phyloP scores from a whole-genome alignment of 2,888 invertebrate genomes.

The Eurytoma adleriae region DNA sequence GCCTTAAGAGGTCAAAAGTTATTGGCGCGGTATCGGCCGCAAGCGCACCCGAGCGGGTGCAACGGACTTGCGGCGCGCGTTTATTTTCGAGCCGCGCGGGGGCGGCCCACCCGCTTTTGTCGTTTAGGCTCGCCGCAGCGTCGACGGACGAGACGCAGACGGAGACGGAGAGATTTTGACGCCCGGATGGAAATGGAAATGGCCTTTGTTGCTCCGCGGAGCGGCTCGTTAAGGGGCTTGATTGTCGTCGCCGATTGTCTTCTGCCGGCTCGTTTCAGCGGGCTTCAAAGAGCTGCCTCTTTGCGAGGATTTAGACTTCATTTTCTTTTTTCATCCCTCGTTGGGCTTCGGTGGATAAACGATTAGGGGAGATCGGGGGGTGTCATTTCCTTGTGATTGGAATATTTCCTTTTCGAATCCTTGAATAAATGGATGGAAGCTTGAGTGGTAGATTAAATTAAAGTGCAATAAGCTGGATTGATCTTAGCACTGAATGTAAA shows the following conservation, averaged over 20 bases:
- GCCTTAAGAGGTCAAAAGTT: constrained; percentile 56
- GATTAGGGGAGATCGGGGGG: too few relatives aligned
- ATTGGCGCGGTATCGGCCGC: constrained; percentile 48
- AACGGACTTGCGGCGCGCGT: constrained; percentile 24
- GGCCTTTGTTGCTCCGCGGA: not conserved
- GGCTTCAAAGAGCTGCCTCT: too few relatives aligned
- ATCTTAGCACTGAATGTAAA: not conserved
- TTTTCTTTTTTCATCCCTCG: too few relatives aligned
- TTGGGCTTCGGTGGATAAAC: too few relatives aligned
- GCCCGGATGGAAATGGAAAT: constrained; percentile 6
- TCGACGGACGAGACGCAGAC: not conserved
- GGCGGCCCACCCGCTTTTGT: not conserved
- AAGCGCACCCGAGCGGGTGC: constrained; percentile 17
- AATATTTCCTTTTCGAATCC: too few relatives aligned
- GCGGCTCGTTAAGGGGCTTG: constrained; percentile 24
- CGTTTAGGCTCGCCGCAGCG: not conserved
- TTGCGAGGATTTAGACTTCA: too few relatives aligned
- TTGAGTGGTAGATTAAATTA: not conserved
- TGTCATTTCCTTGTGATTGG: too few relatives aligned
- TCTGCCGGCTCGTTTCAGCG: too few relatives aligned
- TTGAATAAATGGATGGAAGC: too few relatives aligned
- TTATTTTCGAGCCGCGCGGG: constrained; percentile 36
- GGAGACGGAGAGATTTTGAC: constrained; percentile 21
- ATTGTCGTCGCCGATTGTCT: too few relatives aligned
- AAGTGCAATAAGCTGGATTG: not conserved